These are phyloP conservation scores for Drosophila infuscata DNA, from an alignment of 2,888 invertebrate species.

Conservation along the genomic window DNA sequence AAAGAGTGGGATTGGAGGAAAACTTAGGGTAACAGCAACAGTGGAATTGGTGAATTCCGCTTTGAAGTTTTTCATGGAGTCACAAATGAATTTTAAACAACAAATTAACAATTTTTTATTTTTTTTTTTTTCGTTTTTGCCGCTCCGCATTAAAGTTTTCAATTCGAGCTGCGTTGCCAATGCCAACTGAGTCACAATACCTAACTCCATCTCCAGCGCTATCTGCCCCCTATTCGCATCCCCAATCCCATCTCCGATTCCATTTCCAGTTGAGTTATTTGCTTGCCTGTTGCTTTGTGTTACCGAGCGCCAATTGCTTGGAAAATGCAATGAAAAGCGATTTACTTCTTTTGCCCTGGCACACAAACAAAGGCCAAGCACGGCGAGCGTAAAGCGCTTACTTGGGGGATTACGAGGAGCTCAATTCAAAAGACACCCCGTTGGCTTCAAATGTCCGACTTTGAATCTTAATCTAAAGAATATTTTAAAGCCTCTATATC, in stretches of 20 bases:
- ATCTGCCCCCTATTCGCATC: neutral
- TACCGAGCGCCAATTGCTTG: constrained; percentile 61
- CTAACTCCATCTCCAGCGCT: neutral
- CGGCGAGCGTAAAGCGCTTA: constrained; percentile 26
- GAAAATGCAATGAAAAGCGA: constrained; percentile 62
- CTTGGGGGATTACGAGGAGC: constrained; percentile 21
- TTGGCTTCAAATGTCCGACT: neutral
- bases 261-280: constrained; percentile 1
- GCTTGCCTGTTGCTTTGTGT: constrained; percentile 60
- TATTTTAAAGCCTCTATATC: neutral
- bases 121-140: neutral
- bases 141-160: constrained; percentile 26
- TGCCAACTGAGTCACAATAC: neutral
- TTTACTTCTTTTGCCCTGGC: constrained; percentile 12
- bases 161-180: constrained; percentile 9
- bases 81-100: constrained; percentile 50
- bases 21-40: constrained; percentile 2
- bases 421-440: constrained; percentile 1
- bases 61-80: constrained; percentile 29
- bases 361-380: constrained; percentile 24
- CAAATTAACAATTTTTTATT: constrained; percentile 52
- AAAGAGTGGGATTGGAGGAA: neutral
- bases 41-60: constrained; percentile 12
- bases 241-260: constrained; percentile 7
- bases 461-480: neutral